phyloP scores from a whole-genome alignment of 1,140 invertebrate genomes.

The Homarus americanus region DNA sequence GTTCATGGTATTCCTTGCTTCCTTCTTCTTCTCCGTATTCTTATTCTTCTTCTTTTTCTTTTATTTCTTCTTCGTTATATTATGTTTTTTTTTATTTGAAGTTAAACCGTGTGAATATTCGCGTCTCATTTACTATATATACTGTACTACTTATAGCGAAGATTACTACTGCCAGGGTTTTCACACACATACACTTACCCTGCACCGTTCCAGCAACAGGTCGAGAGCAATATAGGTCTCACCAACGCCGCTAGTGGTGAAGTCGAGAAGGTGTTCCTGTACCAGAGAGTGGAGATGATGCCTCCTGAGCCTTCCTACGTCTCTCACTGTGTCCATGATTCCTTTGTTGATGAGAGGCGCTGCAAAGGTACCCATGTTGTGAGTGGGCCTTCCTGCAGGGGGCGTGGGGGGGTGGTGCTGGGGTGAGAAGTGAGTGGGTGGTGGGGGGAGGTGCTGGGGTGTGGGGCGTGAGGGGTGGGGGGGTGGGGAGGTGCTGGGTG shows the following conservation, averaged over 20 bases:
- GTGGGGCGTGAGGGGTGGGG: too few relatives aligned
- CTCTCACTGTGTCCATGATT: constrained; percentile 15
- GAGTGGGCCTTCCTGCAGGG: constrained; percentile 25
- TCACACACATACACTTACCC: constrained; percentile 10
- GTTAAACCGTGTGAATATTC: too few relatives aligned
- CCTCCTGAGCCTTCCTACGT: constrained; percentile 7
- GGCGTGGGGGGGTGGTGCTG: background rate
- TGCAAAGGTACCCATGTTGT: constrained; percentile 27
- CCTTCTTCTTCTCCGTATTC: too few relatives aligned
- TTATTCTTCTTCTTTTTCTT: too few relatives aligned
- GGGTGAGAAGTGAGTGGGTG: background rate
- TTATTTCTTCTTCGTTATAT: too few relatives aligned
- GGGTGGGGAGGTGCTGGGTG: too few relatives aligned
- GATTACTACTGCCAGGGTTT: too few relatives aligned
- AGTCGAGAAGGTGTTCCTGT: background rate
- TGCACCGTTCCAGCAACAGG: constrained; percentile 19
- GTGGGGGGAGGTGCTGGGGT: background rate
- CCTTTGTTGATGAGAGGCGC: background rate
- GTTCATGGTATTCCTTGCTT: too few relatives aligned
- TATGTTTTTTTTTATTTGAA: too few relatives aligned
- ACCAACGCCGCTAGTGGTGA: constrained; percentile 10
- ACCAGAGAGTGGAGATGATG: constrained; percentile 44
- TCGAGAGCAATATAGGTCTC: constrained; percentile 25
- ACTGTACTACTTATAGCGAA: too few relatives aligned
- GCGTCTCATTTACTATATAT: too few relatives aligned